These are phyloP conservation scores for Rhinolophus sinicus DNA, from an alignment of 2,113 vertebrate genomes.

Conservation along the genomic window DNA sequence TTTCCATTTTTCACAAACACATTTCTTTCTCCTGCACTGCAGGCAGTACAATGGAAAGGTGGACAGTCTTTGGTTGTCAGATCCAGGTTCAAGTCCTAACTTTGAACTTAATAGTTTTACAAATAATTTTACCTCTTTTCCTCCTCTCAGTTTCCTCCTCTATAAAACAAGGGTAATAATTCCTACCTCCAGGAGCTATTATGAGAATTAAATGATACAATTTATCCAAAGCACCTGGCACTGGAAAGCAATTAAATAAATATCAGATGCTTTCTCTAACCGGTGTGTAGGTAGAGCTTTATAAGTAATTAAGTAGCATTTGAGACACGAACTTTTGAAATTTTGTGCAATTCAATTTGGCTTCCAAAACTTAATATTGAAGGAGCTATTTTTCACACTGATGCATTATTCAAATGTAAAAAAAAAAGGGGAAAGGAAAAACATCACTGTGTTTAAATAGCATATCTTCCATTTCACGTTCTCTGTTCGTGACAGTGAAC, in stretches of 20 bases:
- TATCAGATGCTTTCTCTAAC: not conserved
- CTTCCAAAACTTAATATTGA: slow-evolving; percentile 49
- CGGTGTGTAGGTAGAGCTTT: not conserved
- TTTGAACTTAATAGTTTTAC: not conserved
- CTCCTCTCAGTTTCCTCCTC: not conserved
- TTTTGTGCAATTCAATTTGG: slow-evolving; percentile 46
- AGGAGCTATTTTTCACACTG: slow-evolving; percentile 31
- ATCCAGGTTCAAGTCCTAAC: not conserved
- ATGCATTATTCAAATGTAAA: slow-evolving; percentile 55
- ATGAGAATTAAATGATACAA: slow-evolving; percentile 38
- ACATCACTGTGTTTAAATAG: slow-evolving; percentile 45
- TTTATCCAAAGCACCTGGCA: slow-evolving; percentile 7
- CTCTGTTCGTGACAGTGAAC: slow-evolving; percentile 46
- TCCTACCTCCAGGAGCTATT: not conserved
- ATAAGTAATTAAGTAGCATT: not conserved
- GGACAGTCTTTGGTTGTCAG: not conserved
- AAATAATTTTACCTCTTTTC: not conserved
- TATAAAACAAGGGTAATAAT: not conserved
- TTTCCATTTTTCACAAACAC: not conserved
- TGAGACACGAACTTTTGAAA: slow-evolving; percentile 55
- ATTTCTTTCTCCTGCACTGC: slow-evolving; percentile 2
- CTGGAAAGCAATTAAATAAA: slow-evolving; percentile 34
- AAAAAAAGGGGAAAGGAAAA: not conserved
- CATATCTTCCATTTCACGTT: not conserved
- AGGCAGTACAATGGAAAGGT: not conserved